Evolutionary conservation across 2,113 vertebrate genomes (phyloP).

Genomic region (Gavia stellata): DNA sequence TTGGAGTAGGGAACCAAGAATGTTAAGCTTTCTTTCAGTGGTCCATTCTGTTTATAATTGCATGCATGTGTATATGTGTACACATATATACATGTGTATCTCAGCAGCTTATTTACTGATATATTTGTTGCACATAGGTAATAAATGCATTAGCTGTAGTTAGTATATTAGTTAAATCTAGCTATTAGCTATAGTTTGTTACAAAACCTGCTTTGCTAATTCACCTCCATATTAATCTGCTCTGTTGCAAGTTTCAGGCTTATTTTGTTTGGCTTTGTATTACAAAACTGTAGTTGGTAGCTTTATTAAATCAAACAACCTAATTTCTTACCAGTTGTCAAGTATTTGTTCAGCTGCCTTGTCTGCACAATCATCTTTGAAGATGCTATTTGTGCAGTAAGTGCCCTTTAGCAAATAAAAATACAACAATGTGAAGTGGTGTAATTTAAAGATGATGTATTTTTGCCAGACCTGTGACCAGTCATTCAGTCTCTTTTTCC

Average conservation of each 20-base stretch:
- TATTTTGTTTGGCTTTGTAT: background rate
- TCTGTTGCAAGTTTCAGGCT: background rate
- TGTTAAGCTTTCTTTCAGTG: background rate
- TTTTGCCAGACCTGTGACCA: background rate
- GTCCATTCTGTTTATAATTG: background rate
- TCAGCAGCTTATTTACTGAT: background rate
- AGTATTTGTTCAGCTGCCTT: background rate
- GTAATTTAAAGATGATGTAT: background rate
- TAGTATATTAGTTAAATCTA: background rate
- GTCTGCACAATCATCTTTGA: background rate
- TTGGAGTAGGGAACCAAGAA: background rate
- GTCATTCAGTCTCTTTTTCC: background rate
- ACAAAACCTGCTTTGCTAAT: background rate
- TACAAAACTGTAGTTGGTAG: background rate
- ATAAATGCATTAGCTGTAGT: background rate
- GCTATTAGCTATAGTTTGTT: background rate
- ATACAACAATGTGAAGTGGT: background rate
- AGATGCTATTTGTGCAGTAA: background rate
- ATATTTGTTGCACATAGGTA: background rate
- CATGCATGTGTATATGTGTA: background rate
- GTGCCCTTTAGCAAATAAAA: background rate
- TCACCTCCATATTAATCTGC: background rate
- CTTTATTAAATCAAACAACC: background rate
- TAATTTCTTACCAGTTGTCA: background rate
- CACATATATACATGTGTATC: background rate